Percentiles rank a stretch among this genome's conserved stretches.
These are phyloP conservation scores for Sphinx pinastri DNA, from an alignment of 2,888 invertebrate genomes.

Conservation along the genomic window DNA sequence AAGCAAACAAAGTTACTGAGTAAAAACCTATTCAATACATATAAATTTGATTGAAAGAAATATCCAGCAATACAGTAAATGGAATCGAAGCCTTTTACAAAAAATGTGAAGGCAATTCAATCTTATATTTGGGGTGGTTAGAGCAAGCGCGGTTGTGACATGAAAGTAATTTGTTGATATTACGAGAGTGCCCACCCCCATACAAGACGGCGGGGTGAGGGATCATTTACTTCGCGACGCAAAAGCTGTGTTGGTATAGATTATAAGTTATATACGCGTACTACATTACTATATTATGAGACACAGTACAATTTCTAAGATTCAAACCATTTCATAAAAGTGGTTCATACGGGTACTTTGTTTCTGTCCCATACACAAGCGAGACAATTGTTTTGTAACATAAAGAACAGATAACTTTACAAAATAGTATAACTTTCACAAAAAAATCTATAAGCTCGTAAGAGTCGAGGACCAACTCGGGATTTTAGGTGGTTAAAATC, in stretches of 20 bases:
- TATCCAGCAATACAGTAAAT: background rate
- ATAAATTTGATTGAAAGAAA: background rate
- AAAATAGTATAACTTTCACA: background rate
- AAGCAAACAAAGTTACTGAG: background rate
- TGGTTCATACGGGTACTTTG: background rate
- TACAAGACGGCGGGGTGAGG: background rate
- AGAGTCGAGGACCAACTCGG: background rate
- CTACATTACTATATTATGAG: background rate
- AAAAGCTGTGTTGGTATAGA: background rate
- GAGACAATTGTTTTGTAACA: background rate
- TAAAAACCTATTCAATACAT: background rate
- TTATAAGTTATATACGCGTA: background rate
- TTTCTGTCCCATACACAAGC: background rate
- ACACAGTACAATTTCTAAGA: background rate
- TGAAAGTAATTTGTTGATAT: conserved; percentile 46
- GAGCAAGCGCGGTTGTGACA: conserved; percentile 37
- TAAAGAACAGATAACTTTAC: background rate
- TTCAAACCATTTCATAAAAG: background rate
- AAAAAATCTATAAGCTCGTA: background rate
- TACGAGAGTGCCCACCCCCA: conserved; percentile 31
- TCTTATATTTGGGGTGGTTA: conserved; percentile 25
- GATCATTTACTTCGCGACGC: conserved; percentile 18
- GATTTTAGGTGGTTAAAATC: background rate
- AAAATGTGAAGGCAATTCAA: conserved; percentile 27
- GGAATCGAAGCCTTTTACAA: conserved; percentile 21